Base-by-base conservation (phyloP, 2,888 invertebrate species). In the Athalia circularis region DNA sequence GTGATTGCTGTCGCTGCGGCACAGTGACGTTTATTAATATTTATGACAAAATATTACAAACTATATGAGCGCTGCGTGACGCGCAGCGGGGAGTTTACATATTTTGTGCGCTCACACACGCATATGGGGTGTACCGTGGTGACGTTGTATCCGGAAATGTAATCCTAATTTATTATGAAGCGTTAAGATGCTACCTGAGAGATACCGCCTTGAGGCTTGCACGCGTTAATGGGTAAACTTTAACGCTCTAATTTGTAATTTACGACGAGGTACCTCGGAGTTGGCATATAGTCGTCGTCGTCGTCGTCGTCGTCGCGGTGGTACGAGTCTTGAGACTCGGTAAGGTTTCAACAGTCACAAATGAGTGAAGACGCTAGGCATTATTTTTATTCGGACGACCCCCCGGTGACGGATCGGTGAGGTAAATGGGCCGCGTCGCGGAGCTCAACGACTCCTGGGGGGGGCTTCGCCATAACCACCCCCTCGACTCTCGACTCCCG, bases 381-480 rank as follows among this genome's bases (percentile, higher is more conserved):
- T 86, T 88, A 87, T 87, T 88, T 88, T 87, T 86, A 84, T 85
- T 82, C 82, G 82, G 83, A 83, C 81, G 81, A 80, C 75, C 79
- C 83, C 83, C 82, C 76, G 80, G 81, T 80, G 82, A 78, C 72
- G 78, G 78, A 74, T 78, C 78, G 78, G 74, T 68, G 29, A 54
- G 81, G 85, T 83, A 86, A 87, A 87, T 85, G 86, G 85, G 79
- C 83, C 81, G 84, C 82, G 80, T 82, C 84, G 80, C 78, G 61
- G 80, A 80, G 68, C 77, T 85, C 83, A 82, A 85, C 83, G 85
- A 84, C 85, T 88, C 86, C 84, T 84, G 81, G 79, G 83, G 84
- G 84, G 77, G 43, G 29, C 59, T 62, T 65, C 75, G n/a, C 50
- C 74, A 62, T 15, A 74, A 67, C 78, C 79, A 64, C 64, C 70